A percentile compares a stretch with the other conserved stretches of the same genome.
Conservation (phyloP, 2,113 vertebrate species). For the Nothoprocta perdicaria region DNA sequence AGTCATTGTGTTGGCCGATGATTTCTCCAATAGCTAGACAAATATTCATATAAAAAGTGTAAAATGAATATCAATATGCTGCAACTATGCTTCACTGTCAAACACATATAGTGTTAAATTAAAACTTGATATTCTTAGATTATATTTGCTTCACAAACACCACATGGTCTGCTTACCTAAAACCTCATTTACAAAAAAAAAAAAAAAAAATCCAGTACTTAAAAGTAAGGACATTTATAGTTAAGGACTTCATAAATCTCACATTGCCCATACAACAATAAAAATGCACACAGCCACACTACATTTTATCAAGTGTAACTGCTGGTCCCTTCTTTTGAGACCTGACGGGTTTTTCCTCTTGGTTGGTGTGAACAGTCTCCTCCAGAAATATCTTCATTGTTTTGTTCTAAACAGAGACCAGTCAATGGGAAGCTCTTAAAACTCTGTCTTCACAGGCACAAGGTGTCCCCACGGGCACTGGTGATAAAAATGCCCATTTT, state of each 20-base stretch:
- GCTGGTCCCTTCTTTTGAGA: not conserved
- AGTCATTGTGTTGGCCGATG: not conserved
- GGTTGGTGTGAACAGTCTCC: not conserved
- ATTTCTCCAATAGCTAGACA: not conserved
- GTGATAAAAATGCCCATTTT: not conserved
- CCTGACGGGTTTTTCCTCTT: not conserved
- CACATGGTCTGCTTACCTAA: not conserved
- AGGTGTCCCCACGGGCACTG: rapidly evolving
- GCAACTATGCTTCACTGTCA: not conserved
- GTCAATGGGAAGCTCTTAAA: not conserved
- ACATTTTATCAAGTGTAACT: not conserved
- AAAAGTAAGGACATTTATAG: not conserved
- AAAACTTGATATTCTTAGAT: not conserved
- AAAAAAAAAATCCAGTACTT: not conserved
- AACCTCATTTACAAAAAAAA: not conserved
- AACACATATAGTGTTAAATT: not conserved
- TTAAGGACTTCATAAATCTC: conserved; percentile 26
- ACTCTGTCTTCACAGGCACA: not conserved
- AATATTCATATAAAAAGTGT: not conserved
- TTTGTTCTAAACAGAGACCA: not conserved
- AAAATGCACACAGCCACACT: not conserved
- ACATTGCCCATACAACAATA: not conserved
- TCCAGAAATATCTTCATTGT: not conserved
- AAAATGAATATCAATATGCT: not conserved
- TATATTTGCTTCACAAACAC: not conserved